Conservation (phyloP, 1,140 invertebrate species). For the Drosophila asahinai region DNA sequence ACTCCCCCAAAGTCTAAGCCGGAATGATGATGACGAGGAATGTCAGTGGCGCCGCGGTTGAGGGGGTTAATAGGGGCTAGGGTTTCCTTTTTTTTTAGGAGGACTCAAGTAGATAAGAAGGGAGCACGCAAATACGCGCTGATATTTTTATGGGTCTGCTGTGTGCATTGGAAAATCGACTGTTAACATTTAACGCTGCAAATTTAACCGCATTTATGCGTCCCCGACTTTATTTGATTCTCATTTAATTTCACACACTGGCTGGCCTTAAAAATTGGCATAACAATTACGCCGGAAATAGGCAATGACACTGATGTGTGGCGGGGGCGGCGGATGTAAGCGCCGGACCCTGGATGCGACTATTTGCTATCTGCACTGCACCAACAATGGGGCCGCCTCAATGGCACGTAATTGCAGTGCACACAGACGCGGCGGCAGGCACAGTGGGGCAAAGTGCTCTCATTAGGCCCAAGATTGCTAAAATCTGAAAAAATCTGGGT, state of each 20-base stretch:
- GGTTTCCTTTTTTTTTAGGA: not conserved
- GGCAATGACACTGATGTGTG: conserved; percentile 31
- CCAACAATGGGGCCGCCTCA: conserved; percentile 73
- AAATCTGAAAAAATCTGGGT: too few species aligned
- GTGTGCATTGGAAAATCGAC: conserved; percentile 70
- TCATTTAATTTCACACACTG: conserved; percentile 72
- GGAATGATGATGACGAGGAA: conserved; percentile 29
- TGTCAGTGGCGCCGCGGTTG: conserved; percentile 3
- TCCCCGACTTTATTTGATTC: conserved; percentile 63
- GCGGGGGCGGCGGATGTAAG: conserved; percentile 9
- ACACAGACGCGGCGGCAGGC: conserved; percentile 29
- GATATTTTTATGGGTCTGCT: conserved; percentile 72
- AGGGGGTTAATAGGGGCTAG: not conserved
- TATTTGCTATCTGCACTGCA: conserved; percentile 62
- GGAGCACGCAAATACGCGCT: conserved; percentile 71
- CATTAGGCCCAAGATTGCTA: too few species aligned
- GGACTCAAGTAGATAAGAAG: conserved; percentile 29
- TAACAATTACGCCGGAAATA: conserved; percentile 75
- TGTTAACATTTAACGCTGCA: conserved; percentile 82
- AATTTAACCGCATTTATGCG: conserved; percentile 74
- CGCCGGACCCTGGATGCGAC: conserved; percentile 33
- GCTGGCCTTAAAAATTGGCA: conserved; percentile 69
- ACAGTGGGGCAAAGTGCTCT: conserved; percentile 8
- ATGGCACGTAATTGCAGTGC: conserved; percentile 68
- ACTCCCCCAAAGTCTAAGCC: conserved; percentile 78